Evolutionary conservation across 2,113 vertebrate species (phyloP).

Genomic region (Trogon surrucura): DNA sequence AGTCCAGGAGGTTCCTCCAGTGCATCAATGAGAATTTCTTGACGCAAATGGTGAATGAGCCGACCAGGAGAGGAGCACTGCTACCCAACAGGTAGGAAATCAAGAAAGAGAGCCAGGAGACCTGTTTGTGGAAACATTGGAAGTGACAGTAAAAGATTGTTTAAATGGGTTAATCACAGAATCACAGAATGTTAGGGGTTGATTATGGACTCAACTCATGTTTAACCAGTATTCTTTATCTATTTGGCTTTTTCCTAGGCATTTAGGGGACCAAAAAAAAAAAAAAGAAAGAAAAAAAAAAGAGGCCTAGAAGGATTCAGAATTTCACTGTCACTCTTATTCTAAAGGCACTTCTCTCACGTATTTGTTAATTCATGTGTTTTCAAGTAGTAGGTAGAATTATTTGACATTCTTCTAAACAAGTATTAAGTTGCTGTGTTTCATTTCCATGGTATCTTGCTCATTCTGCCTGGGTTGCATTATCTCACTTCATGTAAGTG

Average conservation of each 20-base stretch:
- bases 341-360: neutral
- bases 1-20: too few species aligned
- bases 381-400: neutral
- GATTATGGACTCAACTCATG: neutral
- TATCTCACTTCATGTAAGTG: neutral
- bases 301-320: neutral
- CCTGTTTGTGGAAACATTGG: neutral
- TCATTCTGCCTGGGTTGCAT: neutral
- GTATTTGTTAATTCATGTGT: neutral
- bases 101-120: too few species aligned
- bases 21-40: too few species aligned
- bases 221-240: neutral
- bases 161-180: neutral
- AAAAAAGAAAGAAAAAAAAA: neutral
- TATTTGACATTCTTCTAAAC: neutral
- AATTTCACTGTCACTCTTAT: neutral
- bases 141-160: neutral
- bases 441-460: fast-evolving
- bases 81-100: too few species aligned
- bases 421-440: fast-evolving
- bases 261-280: neutral
- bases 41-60: too few species aligned
- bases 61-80: too few species aligned
- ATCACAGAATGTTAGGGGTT: too few species aligned
- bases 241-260: neutral